A percentile compares a stretch with the other conserved stretches of the same genome.
These are phyloP conservation scores for Diprion similis DNA, from an alignment of 1,140 invertebrate genomes.

Conservation along the genomic window DNA sequence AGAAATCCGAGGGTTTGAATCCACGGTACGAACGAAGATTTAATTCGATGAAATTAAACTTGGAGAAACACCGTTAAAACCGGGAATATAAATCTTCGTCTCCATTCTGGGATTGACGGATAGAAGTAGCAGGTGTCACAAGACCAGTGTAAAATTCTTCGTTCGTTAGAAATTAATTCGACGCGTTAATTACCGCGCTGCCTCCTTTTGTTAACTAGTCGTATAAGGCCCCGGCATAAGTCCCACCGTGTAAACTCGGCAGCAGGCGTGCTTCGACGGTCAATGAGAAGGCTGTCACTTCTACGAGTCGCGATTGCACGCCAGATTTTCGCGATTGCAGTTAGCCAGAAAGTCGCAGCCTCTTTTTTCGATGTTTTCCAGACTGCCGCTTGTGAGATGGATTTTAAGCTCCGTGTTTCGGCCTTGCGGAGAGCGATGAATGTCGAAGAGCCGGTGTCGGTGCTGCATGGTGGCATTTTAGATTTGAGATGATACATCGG, in stretches of 20 bases:
- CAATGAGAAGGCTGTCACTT: not conserved
- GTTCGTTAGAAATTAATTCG: not conserved
- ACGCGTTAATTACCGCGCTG: not conserved
- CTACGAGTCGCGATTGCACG: not conserved
- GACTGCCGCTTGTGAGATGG: not conserved
- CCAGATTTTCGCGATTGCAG: not conserved
- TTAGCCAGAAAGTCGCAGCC: not conserved
- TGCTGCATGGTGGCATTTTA: not conserved
- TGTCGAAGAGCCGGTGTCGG: not conserved
- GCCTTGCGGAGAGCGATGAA: not conserved
- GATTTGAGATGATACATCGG: not conserved
- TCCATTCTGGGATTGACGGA: not conserved
- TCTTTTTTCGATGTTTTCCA: no score
- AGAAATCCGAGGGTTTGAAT: not conserved
- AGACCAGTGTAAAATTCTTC: not conserved
- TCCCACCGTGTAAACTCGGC: not conserved
- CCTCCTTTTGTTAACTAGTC: not conserved
- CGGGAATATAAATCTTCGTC: constrained; percentile 1
- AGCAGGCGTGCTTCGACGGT: not conserved
- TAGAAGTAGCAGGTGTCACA: not conserved
- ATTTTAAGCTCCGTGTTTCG: not conserved
- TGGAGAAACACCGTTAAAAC: not conserved
- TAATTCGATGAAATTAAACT: not conserved
- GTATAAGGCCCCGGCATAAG: not conserved
- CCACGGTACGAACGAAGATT: not conserved